Evolutionary conservation across 2,797 vertebrate species (phyloP), one percentile per base, ranked within the genome.

Genomic region (Lepus townsendii): DNA sequence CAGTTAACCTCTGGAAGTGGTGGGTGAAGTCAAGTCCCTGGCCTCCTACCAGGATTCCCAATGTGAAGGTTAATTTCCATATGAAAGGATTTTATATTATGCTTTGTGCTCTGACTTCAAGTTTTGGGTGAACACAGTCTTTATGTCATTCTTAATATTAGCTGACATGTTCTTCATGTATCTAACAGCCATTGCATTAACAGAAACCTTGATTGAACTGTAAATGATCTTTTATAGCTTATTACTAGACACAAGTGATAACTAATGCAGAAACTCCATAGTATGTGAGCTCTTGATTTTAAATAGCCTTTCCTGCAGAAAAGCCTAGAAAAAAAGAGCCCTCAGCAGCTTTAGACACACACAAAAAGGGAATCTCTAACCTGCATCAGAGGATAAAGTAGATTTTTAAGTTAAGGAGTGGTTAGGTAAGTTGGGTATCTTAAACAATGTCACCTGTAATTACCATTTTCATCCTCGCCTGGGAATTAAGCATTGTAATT

Each of bases 81-180:
- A 95, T 92, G 72, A 96, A 97, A 97, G n/a, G 76, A 86, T 95
- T 97, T 94, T 88, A 66, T 83, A 87, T 76, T 80, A 94, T 95
- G 75, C 71, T 92, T 96, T 96, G 95, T 97, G 87, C 90, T 96
- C 84, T 88, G 90, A 95, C 86, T 97, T 96, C 89, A 95, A 91
- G 60, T 95, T 96, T 93, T 93, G 90, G 91, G 87, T 93, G 92
- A 94, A 92, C 71, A 89, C 42, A 77, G 42, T 93, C 88, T 90
- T 95, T 92, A 77, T 90, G 84, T 95, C 96, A 93, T 96, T 96
- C 96, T 97, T 95, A 90, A 76, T 95, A 95, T 91, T 93, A 93
- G 73, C 93, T 95, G 93, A 96, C 88, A 85, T 88, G 87, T 90
- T 95, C 91, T 92, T 95, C 89, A 62, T 83, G 65, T 76, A 94